Conservation (phyloP, 2,888 invertebrate genomes). For the Scaptomyza polygonia region DNA sequence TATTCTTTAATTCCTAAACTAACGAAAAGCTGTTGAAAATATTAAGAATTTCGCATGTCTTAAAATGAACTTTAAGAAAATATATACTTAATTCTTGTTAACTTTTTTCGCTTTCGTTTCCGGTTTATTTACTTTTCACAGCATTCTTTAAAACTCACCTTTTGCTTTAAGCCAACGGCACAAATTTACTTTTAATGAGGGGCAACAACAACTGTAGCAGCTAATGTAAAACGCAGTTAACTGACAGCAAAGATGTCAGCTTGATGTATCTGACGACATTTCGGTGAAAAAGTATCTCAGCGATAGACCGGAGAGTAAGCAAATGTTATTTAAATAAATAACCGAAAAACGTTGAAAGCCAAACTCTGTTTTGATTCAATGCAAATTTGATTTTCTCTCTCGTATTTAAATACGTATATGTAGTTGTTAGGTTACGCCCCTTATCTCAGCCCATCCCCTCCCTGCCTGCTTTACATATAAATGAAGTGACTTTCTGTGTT, state of each 20-base stretch:
- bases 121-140: conserved; percentile 4
- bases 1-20: too few species aligned
- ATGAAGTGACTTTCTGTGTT: conserved; percentile 42
- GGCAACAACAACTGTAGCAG: conserved; percentile 13
- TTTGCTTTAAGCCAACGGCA: conserved; percentile 62
- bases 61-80: too few species aligned
- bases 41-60: too few species aligned
- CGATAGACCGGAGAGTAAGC: conserved; percentile 30
- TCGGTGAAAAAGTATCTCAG: conserved; percentile 30
- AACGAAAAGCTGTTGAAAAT: too few species aligned
- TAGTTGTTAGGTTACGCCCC: conserved; percentile 27
- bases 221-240: conserved; percentile 55
- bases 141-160: not conserved
- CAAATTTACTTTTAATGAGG: conserved; percentile 69
- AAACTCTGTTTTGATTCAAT: conserved; percentile 46
- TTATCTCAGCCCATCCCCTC: too few species aligned
- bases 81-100: not conserved
- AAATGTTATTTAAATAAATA: not conserved
- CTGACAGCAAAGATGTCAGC: conserved; percentile 46
- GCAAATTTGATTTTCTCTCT: conserved; percentile 46
- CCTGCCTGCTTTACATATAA: not conserved
- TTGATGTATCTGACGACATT: conserved; percentile 11
- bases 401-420: not conserved
- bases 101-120: conserved; percentile 5
- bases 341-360: conserved; percentile 28